phyloP scores from a whole-genome alignment of 2,797 vertebrate genomes.

The Sebastes steindachneri region DNA sequence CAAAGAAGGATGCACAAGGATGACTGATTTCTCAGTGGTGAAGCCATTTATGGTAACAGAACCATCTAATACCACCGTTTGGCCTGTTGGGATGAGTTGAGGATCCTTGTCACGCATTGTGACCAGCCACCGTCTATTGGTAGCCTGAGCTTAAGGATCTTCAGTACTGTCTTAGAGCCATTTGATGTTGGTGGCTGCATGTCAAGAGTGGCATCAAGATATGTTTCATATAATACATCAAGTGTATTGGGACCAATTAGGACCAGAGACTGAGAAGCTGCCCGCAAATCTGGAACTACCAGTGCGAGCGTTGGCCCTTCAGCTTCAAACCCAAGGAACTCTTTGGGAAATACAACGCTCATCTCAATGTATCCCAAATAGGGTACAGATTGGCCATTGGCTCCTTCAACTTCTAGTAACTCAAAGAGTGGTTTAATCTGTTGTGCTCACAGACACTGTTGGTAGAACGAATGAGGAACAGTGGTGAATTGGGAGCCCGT shows the following conservation, averaged over 20 bases:
- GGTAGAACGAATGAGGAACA: background rate
- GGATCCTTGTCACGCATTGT: background rate
- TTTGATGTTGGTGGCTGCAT: background rate
- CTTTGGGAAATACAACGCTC: background rate
- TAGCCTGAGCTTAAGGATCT: background rate
- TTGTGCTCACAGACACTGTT: background rate
- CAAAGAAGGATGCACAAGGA: background rate
- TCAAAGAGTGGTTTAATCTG: background rate
- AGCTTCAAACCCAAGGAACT: background rate
- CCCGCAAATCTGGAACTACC: background rate
- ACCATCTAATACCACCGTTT: background rate
- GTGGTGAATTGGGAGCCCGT: background rate
- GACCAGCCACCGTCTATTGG: background rate
- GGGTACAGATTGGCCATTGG: background rate
- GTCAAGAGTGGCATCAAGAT: too few species aligned
- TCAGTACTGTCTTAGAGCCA: background rate
- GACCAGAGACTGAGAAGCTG: background rate
- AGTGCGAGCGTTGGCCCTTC: background rate
- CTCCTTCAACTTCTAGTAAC: background rate
- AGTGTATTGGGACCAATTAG: background rate
- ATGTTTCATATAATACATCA: slow-evolving; percentile 1
- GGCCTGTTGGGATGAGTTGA: background rate
- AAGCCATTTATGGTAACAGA: background rate
- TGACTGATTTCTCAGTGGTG: background rate
- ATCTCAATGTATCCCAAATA: background rate